phyloP scores from a whole-genome alignment of 2,888 invertebrate genomes.

The Pollenia amentaria region DNA sequence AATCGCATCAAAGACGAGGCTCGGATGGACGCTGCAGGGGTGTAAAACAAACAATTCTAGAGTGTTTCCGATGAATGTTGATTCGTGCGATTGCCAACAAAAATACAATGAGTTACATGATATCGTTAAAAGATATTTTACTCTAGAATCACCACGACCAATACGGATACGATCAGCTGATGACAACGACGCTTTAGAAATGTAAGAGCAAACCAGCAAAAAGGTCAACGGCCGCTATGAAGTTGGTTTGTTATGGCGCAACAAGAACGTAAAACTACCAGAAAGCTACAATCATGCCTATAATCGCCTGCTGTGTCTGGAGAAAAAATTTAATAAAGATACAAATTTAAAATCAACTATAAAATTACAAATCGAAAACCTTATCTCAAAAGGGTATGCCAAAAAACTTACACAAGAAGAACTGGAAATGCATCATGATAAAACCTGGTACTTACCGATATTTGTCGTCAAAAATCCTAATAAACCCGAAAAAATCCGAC shows the following conservation, averaged over 20 bases:
- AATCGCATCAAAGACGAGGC: conserved; percentile 45
- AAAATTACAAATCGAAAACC: background rate
- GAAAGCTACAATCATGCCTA: conserved; percentile 10
- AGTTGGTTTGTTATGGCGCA: conserved; percentile 49
- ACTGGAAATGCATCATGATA: too few species aligned
- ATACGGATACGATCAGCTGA: conserved; percentile 11
- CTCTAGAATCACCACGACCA: background rate
- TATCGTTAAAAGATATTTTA: too few species aligned
- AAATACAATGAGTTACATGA: background rate
- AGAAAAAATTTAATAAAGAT: conserved; percentile 11
- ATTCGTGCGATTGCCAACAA: background rate
- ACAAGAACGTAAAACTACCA: background rate
- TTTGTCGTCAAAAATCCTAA: too few species aligned
- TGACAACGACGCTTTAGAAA: conserved; percentile 17
- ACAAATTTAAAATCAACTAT: background rate
- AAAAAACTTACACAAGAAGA: too few species aligned
- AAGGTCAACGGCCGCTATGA: conserved; percentile 39
- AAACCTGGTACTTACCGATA: too few species aligned
- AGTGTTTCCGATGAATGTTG: too few species aligned
- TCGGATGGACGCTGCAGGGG: too few species aligned
- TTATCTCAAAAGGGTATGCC: too few species aligned
- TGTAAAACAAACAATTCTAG: too few species aligned
- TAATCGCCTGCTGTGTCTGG: conserved; percentile 15
- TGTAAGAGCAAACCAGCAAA: conserved; percentile 38
- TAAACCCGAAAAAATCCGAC: too few species aligned